Evolutionary conservation across 1,140 invertebrate species (phyloP), one percentile per base, ranked within the genome.

Genomic region (Pachypeltis micranthus): DNA sequence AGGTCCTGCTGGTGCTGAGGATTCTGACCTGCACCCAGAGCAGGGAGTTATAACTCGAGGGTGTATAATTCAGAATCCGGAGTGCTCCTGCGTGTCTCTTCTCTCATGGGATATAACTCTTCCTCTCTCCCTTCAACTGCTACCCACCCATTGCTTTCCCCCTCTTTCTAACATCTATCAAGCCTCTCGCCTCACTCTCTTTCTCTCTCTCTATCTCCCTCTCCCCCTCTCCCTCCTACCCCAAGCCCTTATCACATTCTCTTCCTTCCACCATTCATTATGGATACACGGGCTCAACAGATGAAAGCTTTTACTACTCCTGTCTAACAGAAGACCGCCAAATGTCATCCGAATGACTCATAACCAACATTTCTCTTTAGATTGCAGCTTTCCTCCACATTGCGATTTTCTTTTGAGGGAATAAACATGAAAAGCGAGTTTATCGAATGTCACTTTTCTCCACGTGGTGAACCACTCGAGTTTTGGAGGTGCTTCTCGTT

Each of bases 301-400:
- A 63, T 58, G 55, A 63, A 63, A 39, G 62, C 62, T 63, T 63
- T 63, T 63, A 63, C 62, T 31, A 47, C 26, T 34, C 25, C 55
- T 57, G 47, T 54, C 47, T 57, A 19, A 12, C 24, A 28, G 12
- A 19, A 39, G 54, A 16, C 29, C 54, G 23, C 62, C 62, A 63
- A 56, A 63, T 63, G 62, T 63, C 51, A 58, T 56, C 21, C 28
- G 21, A 19, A 25, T 63, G 54, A 63, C 62, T 63, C 62, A 63
- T 63, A 51, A 10, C 26, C 44, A n/a, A n/a, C n/a, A n/a, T n/a
- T n/a, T n/a, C n/a, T n/a, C n/a, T n/a, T n/a, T n/a, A n/a, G n/a
- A n/a, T n/a, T n/a, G n/a, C n/a, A n/a, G n/a, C n/a, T n/a, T n/a
- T n/a, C n/a, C n/a, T n/a, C n/a, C n/a, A n/a, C n/a, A n/a, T n/a